phyloP scores from a whole-genome alignment of 53 echinoderm and acorn worm species.

The Zoroaster sp. region DNA sequence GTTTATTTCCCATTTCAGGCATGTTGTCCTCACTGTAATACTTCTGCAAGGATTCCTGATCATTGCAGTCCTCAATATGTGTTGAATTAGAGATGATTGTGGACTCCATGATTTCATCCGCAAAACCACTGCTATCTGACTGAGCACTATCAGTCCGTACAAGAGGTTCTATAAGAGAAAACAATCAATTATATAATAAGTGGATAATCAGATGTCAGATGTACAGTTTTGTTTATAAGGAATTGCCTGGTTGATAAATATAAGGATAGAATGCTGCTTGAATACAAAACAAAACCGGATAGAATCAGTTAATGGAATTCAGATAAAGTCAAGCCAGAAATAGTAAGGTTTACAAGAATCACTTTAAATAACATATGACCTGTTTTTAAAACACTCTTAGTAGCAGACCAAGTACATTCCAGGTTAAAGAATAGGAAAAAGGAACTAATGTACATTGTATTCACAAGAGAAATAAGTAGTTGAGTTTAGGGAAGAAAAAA shows the following conservation, averaged over 20 bases:
- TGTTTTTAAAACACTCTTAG: background rate
- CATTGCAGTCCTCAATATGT: conserved; percentile 8
- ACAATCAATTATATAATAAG: background rate
- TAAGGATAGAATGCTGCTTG: no score
- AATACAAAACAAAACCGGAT: background rate
- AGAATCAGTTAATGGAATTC: background rate
- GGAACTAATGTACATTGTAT: background rate
- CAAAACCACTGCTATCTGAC: conserved; percentile 98
- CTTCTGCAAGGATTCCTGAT: conserved; percentile 19
- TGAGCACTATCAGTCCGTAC: conserved; percentile 86
- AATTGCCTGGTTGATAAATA: no score
- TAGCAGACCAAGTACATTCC: background rate
- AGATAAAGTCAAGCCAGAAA: background rate
- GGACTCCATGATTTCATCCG: conserved; percentile 82
- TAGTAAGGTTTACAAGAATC: background rate
- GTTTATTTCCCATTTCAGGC: conserved; percentile 36
- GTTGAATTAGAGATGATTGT: conserved; percentile 43
- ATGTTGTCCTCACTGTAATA: background rate
- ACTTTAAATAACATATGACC: background rate
- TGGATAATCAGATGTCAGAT: no score
- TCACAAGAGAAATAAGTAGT: background rate
- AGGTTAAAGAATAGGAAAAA: no score
- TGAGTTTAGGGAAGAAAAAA: no score
- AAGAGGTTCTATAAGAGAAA: conserved; percentile 56
- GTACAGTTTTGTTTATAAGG: no score